Percentiles rank a stretch among this genome's conserved stretches.
These are phyloP conservation scores for Panulirus ornatus DNA, from an alignment of 1,140 invertebrate species.

Conservation along the genomic window DNA sequence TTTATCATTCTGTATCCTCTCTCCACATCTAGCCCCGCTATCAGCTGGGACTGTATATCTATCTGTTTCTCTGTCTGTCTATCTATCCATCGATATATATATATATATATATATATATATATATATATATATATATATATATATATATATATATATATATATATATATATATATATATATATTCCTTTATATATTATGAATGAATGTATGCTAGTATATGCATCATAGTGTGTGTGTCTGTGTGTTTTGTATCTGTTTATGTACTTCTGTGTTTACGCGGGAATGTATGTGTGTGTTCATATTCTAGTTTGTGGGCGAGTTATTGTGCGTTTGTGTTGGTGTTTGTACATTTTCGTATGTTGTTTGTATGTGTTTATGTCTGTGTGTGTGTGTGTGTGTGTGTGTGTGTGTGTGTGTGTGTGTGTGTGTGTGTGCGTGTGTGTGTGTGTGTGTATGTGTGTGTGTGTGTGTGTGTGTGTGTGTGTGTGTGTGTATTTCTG, in stretches of 20 bases:
- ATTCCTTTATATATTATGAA: too few relatives aligned
- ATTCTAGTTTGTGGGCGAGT: not conserved
- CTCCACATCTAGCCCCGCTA: too few relatives aligned
- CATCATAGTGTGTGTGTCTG: not conserved
- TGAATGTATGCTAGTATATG: not conserved
- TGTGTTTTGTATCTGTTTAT: not conserved
- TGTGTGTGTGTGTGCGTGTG: not conserved
- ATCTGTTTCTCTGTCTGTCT: not conserved
- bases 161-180: conserved; percentile 17
- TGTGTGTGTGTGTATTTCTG: too few relatives aligned
- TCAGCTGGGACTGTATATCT: too few relatives aligned
- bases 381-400: not conserved
- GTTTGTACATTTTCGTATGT: too few relatives aligned
- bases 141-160: conserved; percentile 41
- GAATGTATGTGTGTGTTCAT: not conserved
- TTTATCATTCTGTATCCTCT: too few relatives aligned
- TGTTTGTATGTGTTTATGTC: not conserved
- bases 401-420: not conserved
- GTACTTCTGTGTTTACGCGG: not conserved
- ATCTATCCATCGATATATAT: not conserved
- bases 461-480: too few relatives aligned
- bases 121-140: conserved; percentile 40
- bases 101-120: conserved; percentile 14
- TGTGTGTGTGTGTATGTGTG: too few relatives aligned
- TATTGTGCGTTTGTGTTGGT: too few relatives aligned